Evolutionary conservation across 2,888 invertebrate species (phyloP), one percentile per base, ranked within the genome.

Genomic region (Plagodis dolabraria): DNA sequence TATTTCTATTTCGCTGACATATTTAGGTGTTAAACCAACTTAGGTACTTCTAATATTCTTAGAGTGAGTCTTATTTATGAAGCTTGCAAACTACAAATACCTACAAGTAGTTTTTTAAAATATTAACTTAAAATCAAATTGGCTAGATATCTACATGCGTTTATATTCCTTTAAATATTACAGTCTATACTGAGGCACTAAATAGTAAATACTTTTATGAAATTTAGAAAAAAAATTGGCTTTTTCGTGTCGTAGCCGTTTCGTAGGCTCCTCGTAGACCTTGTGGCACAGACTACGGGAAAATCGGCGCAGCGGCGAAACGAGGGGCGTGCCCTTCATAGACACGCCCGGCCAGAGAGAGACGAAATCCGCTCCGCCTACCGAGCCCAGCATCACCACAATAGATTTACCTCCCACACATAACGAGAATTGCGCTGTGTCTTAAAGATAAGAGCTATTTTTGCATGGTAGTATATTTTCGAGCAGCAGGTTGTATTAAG

Each of bases 321-420:
- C 70, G 71, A 67, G 77, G 76, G 91, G 91, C 90, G 91, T 90
- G 84, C 61, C 78, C 58, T 53, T 38, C 45, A 52, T 48, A 64
- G 85, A 82, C 90, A 91, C 92, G 89, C 92, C 92, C 83, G 78
- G 73, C 77, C 76, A 79, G 85, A 85, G 81, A 85, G 81, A 69
- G 67, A 69, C 69, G 54, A 64, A 87, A 79, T 76, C 73, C 76
- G 72, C 81, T 70, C 89, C 90, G 89, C 91, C 91, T 85, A 90
- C 86, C 78, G 70, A 68, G 67, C 71, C 62, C 76, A 65, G 67
- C 63, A 72, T 76, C 68, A 66, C 74, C 71, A 76, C 70, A 71
- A 70, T 70, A 65, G 55, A 53, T 36, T 43, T 57, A 48, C 44
- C 53, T 42, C 45, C 47, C n/a, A 5, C 48, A 49, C 4, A 33